phyloP scores from a whole-genome alignment of 2,113 vertebrate species.

The Pachypanchax playfairii region DNA sequence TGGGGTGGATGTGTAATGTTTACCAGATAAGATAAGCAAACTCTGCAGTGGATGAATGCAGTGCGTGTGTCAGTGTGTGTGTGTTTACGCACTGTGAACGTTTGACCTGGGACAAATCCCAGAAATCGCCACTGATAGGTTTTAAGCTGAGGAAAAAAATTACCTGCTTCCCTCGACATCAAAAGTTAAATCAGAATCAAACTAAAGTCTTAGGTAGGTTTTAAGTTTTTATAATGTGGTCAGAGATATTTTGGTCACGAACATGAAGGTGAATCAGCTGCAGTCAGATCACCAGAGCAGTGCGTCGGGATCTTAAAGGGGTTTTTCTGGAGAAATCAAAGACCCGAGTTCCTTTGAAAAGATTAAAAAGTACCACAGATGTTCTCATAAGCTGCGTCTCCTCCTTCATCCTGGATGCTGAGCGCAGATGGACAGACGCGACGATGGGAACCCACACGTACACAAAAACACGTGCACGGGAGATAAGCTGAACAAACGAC shows the following conservation, averaged over 20 bases:
- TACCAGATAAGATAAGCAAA: slow-evolving; percentile 75
- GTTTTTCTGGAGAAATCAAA: slow-evolving; percentile 62
- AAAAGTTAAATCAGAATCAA: slow-evolving; percentile 18
- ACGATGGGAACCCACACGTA: neutral
- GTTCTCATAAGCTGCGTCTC: slow-evolving; percentile 28
- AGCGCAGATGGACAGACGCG: neutral
- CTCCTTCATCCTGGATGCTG: slow-evolving; percentile 24
- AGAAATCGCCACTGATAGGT: slow-evolving; percentile 40
- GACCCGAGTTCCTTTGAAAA: slow-evolving; percentile 58
- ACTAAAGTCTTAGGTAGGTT: slow-evolving; percentile 3
- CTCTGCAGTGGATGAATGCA: slow-evolving; percentile 34
- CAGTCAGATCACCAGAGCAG: slow-evolving; percentile 36
- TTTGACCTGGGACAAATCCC: slow-evolving; percentile 59
- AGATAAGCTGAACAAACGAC: slow-evolving; percentile 45
- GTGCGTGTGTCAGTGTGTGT: neutral
- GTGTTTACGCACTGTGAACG: slow-evolving; percentile 47
- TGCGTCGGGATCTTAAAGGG: slow-evolving; percentile 40
- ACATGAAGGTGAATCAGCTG: slow-evolving; percentile 41
- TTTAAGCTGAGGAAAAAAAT: slow-evolving; percentile 7
- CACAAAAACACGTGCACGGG: neutral
- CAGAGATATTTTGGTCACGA: slow-evolving; percentile 29
- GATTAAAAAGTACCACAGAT: slow-evolving; percentile 49
- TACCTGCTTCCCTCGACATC: neutral
- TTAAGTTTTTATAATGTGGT: slow-evolving; percentile 21
- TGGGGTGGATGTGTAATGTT: slow-evolving; percentile 58